Evolutionary conservation across 35 echinoderm and acorn worm species (phyloP).

Genomic region (Holothuria glaberrima): DNA sequence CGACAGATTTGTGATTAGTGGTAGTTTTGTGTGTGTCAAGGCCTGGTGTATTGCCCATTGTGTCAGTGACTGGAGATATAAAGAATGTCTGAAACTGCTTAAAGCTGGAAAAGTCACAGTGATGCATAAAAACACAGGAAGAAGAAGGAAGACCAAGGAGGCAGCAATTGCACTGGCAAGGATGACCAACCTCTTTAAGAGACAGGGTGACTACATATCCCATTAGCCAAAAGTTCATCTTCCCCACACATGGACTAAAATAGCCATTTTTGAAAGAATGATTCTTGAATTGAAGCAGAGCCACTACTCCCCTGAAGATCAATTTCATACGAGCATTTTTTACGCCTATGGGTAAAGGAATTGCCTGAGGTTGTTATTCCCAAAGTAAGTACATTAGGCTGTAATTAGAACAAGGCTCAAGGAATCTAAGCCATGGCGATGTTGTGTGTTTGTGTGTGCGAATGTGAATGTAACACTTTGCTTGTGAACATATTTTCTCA

Average conservation of each 20-base stretch:
- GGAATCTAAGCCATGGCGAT: no score
- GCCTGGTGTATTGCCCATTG: constrained; percentile 39
- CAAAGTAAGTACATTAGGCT: not conserved
- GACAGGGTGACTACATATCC: constrained; percentile 19
- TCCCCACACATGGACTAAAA: constrained; percentile 35
- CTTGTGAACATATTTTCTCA: no score
- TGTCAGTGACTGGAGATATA: constrained; percentile 26
- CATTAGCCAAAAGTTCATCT: not conserved
- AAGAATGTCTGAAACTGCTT: not conserved
- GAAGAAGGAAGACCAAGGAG: not conserved
- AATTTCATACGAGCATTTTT: constrained; percentile 22
- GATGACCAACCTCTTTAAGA: constrained; percentile 28
- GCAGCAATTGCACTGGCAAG: not conserved
- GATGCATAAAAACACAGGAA: not conserved
- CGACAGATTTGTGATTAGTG: constrained; percentile 21
- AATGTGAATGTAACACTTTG: no score
- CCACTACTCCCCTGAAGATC: not conserved
- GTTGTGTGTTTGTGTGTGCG: no score
- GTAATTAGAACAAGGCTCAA: no score
- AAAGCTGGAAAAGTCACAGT: constrained; percentile 1
- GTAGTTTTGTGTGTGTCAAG: constrained; percentile 10
- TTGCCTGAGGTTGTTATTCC: constrained; percentile 7
- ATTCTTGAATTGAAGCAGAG: not conserved
- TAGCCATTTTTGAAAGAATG: not conserved
- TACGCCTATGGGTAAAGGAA: not conserved